A percentile compares a stretch with the other conserved stretches of the same genome.
These are phyloP conservation scores for Caracal caracal DNA, from an alignment of 2,113 vertebrate species.

Conservation along the genomic window DNA sequence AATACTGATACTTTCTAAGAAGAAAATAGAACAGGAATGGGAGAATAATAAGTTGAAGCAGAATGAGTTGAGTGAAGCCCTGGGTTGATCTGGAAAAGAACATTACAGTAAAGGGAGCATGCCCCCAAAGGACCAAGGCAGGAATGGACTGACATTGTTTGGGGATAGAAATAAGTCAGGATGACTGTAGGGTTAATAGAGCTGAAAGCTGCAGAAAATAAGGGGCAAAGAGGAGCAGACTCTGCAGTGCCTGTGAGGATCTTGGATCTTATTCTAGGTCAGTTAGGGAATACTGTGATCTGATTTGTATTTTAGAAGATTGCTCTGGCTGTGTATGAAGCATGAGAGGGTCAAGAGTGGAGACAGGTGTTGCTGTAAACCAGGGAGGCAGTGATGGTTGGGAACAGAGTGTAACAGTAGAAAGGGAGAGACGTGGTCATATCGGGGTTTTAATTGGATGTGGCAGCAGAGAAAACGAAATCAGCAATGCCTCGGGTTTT, in stretches of 20 bases:
- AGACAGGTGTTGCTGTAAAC: background rate
- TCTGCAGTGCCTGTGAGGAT: background rate
- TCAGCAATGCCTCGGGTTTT: background rate
- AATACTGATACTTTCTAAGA: background rate
- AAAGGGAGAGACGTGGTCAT: background rate
- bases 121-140: background rate
- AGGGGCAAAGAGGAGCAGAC: background rate
- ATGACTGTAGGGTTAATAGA: background rate
- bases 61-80: background rate
- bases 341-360: background rate
- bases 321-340: background rate
- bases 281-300: background rate
- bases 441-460: background rate
- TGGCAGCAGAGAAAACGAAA: background rate
- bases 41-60: background rate
- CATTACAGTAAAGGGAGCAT: background rate
- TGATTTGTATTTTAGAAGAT: background rate
- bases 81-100: background rate
- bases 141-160: background rate
- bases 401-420: background rate
- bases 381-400: background rate
- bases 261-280: background rate
- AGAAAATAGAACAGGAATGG: background rate
- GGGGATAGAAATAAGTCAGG: background rate
- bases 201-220: background rate